Conservation (phyloP, 2,888 invertebrate genomes). For the Villa cingulata region DNA sequence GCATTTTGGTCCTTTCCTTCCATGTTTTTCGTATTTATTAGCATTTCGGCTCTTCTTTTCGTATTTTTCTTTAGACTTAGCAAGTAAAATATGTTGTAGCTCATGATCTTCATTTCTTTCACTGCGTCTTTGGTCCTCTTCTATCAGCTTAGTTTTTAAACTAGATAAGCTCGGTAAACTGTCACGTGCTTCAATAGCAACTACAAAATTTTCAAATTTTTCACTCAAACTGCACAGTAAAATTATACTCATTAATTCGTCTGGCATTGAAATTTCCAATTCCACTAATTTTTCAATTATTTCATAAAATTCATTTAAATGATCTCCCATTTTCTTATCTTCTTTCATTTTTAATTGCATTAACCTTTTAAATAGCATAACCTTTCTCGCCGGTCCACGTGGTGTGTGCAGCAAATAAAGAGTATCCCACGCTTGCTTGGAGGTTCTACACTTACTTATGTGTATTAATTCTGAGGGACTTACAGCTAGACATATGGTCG, state of each 20-base stretch:
- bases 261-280: slow-evolving; percentile 6
- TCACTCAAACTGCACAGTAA: slow-evolving; percentile 12
- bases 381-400: slow-evolving; percentile 12
- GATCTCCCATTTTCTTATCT: slow-evolving; percentile 3
- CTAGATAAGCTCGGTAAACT: too few relatives aligned
- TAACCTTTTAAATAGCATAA: slow-evolving; percentile 13
- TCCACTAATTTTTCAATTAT: slow-evolving; percentile 11
- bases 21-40: too few relatives aligned
- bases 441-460: slow-evolving; percentile 9
- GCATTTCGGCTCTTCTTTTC: too few relatives aligned
- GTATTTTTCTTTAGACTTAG: too few relatives aligned
- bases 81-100: too few relatives aligned
- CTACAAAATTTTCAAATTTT: too few relatives aligned
- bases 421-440: slow-evolving; percentile 10
- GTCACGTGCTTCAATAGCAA: too few relatives aligned
- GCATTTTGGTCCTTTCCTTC: too few relatives aligned
- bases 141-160: too few relatives aligned
- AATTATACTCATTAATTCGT: slow-evolving; percentile 12
- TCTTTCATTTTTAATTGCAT: neutral
- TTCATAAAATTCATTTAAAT: slow-evolving; percentile 10
- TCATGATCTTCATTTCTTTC: too few relatives aligned
- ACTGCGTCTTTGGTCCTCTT: too few relatives aligned
- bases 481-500: slow-evolving; percentile 7
- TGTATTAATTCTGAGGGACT: slow-evolving; percentile 8
- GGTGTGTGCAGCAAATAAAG: slow-evolving; percentile 12